Conservation (phyloP, 2,113 vertebrate species). For the Noctilio leporinus region DNA sequence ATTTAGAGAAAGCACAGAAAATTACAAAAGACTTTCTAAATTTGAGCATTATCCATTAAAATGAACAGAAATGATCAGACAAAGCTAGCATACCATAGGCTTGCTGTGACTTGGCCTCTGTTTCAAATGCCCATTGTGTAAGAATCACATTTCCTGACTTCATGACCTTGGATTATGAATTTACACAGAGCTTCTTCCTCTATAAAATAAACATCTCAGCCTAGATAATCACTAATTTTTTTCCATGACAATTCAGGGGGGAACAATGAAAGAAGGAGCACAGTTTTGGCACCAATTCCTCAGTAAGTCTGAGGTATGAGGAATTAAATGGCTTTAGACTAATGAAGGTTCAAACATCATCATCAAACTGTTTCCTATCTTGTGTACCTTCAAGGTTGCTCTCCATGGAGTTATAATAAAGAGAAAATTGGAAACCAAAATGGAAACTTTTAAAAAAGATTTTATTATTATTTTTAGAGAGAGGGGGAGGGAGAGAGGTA, state of each 20-base stretch:
- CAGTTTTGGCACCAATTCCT: not conserved
- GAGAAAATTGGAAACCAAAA: not conserved
- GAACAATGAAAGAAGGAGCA: not conserved
- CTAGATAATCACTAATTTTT: not conserved
- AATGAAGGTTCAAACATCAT: not conserved
- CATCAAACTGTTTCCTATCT: not conserved
- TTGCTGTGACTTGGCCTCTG: not conserved
- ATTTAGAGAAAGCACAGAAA: not conserved
- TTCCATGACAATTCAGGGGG: not conserved
- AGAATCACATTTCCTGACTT: not conserved
- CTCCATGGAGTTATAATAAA: not conserved
- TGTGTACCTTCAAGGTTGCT: not conserved
- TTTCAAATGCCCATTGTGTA: not conserved
- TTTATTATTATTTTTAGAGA: no score
- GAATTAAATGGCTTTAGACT: not conserved
- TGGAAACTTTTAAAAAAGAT: not conserved
- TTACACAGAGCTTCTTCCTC: not conserved
- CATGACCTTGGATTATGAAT: not conserved
- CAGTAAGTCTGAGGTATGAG: not conserved
- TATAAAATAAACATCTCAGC: not conserved
- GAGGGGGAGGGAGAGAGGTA: no score
- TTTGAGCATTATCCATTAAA: not conserved
- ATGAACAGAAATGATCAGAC: not conserved
- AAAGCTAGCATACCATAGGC: not conserved
- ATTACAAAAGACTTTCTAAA: not conserved